Base-by-base conservation (phyloP, 2,888 invertebrate genomes). In the Blera fallax region DNA sequence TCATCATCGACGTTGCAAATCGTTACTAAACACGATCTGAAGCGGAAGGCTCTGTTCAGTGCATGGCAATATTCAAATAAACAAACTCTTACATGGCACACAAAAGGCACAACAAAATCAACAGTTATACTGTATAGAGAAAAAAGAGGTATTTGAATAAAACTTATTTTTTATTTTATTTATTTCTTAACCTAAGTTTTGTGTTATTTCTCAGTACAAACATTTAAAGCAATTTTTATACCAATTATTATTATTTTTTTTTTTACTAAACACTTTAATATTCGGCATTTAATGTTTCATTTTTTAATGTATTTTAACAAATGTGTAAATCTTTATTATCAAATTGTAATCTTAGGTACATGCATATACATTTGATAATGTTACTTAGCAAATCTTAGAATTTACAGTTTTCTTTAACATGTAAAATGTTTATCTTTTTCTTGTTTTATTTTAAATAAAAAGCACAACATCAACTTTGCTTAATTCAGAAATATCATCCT, bases 151-250 rank as follows among this genome's bases (percentile, higher is more conserved):
- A 64, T 58, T 45, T 67, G 62, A 40, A 65, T 60, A 64, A 67
- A 16, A 58, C 54, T 74, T 76, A 73, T 73, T 85, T 87, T 81
- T 76, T 72, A 67, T 74, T 79, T 76, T 84, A 52, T 87, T 87
- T 87, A 87, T 87, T 84, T 87, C 87, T 83, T 85, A 88, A 52
- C 11, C 62, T 82, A 73, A 80, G 62, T 84, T 88, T 87, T 88
- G 79, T 80, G 73, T 84, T 78, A 82, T 87, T 81, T 85, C 54
- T 82, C 87, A 87, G 82, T 87, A 83, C 87, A 87, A 84, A 87
- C 83, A 87, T 85, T 85, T 85, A 81, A 85, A 85, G 80, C 82
- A 81, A 81, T 83, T 87, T 78, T 60, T 69, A 87, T 84, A 79
- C 74, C 73, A 84, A 82, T 50, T 78, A 73, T 50, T 65, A 64